Base-by-base conservation (phyloP, 2,888 invertebrate genomes). In the Leptinotarsa rubiginosa region DNA sequence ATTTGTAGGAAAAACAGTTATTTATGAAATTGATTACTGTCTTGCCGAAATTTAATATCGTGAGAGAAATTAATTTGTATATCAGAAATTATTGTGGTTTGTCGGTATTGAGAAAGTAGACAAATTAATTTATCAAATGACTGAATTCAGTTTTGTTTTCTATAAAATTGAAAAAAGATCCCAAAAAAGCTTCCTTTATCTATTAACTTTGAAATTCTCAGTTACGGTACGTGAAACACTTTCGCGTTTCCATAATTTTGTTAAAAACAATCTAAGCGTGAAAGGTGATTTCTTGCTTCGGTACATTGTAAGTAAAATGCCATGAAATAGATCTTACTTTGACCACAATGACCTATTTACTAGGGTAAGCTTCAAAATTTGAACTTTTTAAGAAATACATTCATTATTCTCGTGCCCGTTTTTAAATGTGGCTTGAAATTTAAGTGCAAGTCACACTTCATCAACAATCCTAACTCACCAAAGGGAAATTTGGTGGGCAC, bases 261-360 rank as follows among this genome's bases (percentile, higher is more conserved):
- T 15, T 47, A 10, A 47, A 16, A 70, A 69, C 69, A 65, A 56
- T 50, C 47, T 25, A 15, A 74, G 65, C 66, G 70, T 74, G 47
- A 74, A 74, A 54, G 54, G 25, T 47, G 66, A 59, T 74, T 74
- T 73, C 64, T 22, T 62, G 69, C 69, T 54, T 52, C 56, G 41
- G 25, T 73, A 66, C 56, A 50, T 41, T 73, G 31, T 65, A 18
- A 20, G 59, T 20, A 47, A 47, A 69, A 41, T n/a, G 10, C n/a
- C 16, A 31, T n/a, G 62, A 62, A 62, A 62, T 62, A 2, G 4
- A 59, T 4, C 16, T 5, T 62, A 41, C 31, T 15, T 62, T 62
- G 31, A 16, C n/a, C 18, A 31, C 62, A n/a, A n/a, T 62, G 41
- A 41, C 41, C 56, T 54, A 31, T 68, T 52, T 68, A 22, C 16